phyloP scores from a whole-genome alignment of 2,113 vertebrate species.

The Parus major region DNA sequence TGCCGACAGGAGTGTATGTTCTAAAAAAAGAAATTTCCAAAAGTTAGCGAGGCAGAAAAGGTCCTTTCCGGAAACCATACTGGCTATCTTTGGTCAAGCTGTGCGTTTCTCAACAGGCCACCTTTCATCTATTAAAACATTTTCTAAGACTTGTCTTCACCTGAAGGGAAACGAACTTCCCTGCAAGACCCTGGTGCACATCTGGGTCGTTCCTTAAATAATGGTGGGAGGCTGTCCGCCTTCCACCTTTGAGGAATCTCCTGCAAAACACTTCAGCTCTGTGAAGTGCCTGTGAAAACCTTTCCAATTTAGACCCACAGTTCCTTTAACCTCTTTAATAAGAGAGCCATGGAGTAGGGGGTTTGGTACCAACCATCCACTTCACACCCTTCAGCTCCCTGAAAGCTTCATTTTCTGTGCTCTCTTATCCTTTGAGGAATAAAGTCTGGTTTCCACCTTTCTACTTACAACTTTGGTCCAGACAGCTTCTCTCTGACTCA shows the following conservation, averaged over 20 bases:
- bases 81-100: constrained; percentile 72
- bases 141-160: constrained; percentile 72
- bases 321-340: constrained; percentile 68
- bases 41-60: constrained; percentile 73
- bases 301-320: constrained; percentile 64
- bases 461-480: constrained; percentile 65
- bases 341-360: constrained; percentile 58
- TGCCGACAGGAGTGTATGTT: constrained; percentile 58
- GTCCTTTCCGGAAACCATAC: constrained; percentile 70
- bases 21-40: constrained; percentile 71
- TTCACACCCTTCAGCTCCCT: constrained; percentile 59
- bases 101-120: constrained; percentile 73
- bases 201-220: constrained; percentile 64
- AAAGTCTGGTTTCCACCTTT: constrained; percentile 67
- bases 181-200: constrained; percentile 64
- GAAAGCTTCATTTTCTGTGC: constrained; percentile 50
- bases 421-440: constrained; percentile 61
- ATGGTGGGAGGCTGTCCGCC: constrained; percentile 67
- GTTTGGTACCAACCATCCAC: constrained; percentile 59
- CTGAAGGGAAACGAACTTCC: constrained; percentile 72
- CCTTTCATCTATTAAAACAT: constrained; percentile 73
- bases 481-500: constrained; percentile 27
- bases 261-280: constrained; percentile 70
- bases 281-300: constrained; percentile 68
- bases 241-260: constrained; percentile 71